A percentile compares a stretch with the other conserved stretches of the same genome.
These are phyloP conservation scores for Diadophis punctatus DNA, from an alignment of 2,113 vertebrate genomes.

Conservation along the genomic window DNA sequence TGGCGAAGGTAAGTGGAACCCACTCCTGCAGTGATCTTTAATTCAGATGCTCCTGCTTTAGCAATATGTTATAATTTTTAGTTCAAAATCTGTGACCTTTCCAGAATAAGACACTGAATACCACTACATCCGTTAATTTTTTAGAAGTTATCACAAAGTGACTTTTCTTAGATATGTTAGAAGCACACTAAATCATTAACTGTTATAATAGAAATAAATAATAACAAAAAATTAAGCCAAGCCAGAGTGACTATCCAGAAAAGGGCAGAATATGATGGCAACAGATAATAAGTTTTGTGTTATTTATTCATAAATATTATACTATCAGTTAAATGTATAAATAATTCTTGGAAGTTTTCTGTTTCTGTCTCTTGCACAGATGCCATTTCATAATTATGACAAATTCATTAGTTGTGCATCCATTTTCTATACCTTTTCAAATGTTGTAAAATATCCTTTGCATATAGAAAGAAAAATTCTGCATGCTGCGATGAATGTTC, in stretches of 20 bases:
- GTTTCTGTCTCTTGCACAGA: not conserved
- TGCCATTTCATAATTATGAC: not conserved
- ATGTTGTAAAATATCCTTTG: not conserved
- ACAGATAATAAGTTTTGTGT: not conserved
- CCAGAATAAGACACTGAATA: not conserved
- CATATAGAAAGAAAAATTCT: not conserved
- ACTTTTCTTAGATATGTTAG: not conserved
- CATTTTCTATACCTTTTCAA: not conserved
- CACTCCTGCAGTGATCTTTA: too few species aligned
- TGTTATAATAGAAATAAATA: not conserved
- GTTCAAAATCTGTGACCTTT: not conserved
- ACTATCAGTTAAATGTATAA: not conserved
- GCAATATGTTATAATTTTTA: not conserved
- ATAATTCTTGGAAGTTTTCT: not conserved
- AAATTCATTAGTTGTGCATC: not conserved
- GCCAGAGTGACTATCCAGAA: not conserved
- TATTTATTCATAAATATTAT: not conserved
- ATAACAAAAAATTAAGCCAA: not conserved
- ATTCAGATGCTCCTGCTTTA: not conserved
- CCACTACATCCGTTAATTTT: not conserved
- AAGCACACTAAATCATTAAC: not conserved
- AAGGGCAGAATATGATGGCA: not conserved
- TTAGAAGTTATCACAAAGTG: not conserved
- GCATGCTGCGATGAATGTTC: not conserved
- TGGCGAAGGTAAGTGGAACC: too few species aligned